These are phyloP conservation scores for Cephus pulcher DNA, from an alignment of 2,888 invertebrate species.

Conservation along the genomic window DNA sequence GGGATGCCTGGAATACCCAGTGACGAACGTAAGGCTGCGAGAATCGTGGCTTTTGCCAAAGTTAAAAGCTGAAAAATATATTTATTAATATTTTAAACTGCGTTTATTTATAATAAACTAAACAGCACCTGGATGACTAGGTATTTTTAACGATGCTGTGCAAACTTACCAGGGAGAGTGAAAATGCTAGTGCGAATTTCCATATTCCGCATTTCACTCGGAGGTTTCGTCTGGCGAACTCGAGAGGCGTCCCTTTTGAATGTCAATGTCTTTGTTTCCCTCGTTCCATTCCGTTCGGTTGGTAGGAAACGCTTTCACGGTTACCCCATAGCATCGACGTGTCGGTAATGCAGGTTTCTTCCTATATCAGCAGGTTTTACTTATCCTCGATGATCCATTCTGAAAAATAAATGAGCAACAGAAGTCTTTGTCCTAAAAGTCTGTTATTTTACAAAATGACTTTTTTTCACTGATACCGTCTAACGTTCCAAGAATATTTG, in stretches of 20 bases:
- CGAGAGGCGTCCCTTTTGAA: conserved; percentile 50
- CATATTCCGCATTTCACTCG: conserved; percentile 24
- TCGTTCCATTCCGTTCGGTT: conserved; percentile 23
- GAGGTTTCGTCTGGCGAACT: conserved; percentile 45
- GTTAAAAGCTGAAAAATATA: not conserved
- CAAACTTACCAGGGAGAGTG: not conserved
- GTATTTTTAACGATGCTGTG: not conserved
- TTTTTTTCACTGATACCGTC: not conserved
- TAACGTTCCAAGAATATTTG: too few species aligned
- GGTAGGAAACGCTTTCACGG: not conserved
- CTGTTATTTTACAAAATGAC: not conserved
- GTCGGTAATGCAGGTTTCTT: not conserved
- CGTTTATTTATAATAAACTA: not conserved
- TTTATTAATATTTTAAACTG: not conserved
- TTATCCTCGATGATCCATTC: not conserved
- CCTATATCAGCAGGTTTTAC: not conserved
- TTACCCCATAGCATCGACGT: not conserved
- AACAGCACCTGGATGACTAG: not conserved
- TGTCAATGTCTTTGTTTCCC: conserved; percentile 61
- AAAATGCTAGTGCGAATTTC: conserved; percentile 8
- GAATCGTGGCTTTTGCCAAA: not conserved
- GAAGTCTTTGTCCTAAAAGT: not conserved
- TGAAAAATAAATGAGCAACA: not conserved
- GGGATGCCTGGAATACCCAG: not conserved
- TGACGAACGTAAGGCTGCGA: not conserved